These are phyloP conservation scores for Salminus brasiliensis DNA, from an alignment of 2,113 vertebrate species.

Conservation along the genomic window DNA sequence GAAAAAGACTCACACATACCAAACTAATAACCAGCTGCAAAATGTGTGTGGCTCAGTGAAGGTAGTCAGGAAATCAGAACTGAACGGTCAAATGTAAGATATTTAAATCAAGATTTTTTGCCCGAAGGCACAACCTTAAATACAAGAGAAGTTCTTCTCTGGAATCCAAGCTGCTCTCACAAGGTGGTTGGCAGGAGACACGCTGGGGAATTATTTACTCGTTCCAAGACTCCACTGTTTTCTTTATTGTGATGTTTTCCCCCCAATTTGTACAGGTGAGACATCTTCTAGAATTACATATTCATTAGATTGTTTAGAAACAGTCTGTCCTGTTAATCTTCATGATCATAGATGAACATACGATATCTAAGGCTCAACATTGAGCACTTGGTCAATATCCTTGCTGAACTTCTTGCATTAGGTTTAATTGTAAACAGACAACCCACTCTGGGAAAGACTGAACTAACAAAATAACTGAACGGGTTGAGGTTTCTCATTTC, in stretches of 20 bases:
- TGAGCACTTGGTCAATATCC: constrained; percentile 6
- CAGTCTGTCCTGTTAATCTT: background rate
- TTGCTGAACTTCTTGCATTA: constrained; percentile 12
- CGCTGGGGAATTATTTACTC: constrained; percentile 25
- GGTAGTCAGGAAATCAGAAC: constrained; percentile 58
- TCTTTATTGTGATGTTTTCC: background rate
- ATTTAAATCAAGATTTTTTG: constrained; percentile 56
- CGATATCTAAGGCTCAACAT: constrained; percentile 8
- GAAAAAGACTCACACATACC: constrained; percentile 48
- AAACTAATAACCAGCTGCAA: constrained; percentile 55
- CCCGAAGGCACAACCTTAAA: constrained; percentile 43
- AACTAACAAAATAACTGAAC: constrained; percentile 41
- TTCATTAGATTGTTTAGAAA: constrained; percentile 19
- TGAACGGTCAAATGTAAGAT: constrained; percentile 50
- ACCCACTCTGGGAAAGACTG: constrained; percentile 4
- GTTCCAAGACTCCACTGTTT: constrained; percentile 15
- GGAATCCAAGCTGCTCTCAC: constrained; percentile 25
- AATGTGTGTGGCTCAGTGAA: constrained; percentile 49
- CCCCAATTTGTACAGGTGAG: constrained; percentile 5
- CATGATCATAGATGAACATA: constrained; percentile 1
- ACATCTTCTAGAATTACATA: constrained; percentile 21
- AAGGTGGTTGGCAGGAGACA: constrained; percentile 13
- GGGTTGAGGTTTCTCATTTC: constrained; percentile 21
- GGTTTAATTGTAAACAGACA: constrained; percentile 31
- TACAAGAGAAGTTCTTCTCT: constrained; percentile 37